Percentiles rank a stretch among this genome's conserved stretches.
phyloP scores from a whole-genome alignment of 23 tunicate genomes.

The Halocynthia aurantium region DNA sequence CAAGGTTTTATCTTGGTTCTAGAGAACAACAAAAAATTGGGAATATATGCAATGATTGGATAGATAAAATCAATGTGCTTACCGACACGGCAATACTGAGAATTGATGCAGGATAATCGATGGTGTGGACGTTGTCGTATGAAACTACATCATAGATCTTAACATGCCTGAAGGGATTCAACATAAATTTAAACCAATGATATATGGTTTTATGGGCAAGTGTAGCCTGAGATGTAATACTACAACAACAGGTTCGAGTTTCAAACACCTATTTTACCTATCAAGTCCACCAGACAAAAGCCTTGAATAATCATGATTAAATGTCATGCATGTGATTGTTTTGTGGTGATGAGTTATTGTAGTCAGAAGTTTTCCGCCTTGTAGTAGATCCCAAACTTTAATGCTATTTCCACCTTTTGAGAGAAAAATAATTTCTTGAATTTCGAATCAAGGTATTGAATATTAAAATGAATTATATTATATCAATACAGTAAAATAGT shows the following conservation, averaged over 20 bases:
- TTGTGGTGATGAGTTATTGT: conserved; percentile 77
- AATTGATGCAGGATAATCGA: conserved; percentile 64
- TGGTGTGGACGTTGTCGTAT: conserved; percentile 68
- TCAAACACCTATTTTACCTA: conserved; percentile 18
- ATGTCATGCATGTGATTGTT: conserved; percentile 66
- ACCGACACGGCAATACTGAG: conserved; percentile 61
- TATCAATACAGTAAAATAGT: not conserved
- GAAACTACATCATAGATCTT: conserved; percentile 62
- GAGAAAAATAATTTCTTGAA: not conserved
- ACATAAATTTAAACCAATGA: no score
- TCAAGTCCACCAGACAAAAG: conserved; percentile 60
- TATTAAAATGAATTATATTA: not conserved
- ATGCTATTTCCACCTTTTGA: conserved; percentile 53
- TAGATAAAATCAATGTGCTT: not conserved
- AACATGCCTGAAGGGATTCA: conserved; percentile 46
- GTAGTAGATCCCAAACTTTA: conserved; percentile 83
- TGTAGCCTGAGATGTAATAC: not conserved
- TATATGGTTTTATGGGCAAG: no score
- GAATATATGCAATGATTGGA: not conserved
- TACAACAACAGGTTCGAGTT: not conserved
- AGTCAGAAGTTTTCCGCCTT: conserved; percentile 73
- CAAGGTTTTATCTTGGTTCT: conserved; percentile 62
- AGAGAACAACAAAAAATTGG: not conserved
- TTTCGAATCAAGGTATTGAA: no score
- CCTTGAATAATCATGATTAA: conserved; percentile 79